These are phyloP conservation scores for Myrmophylax atrothorax DNA, from an alignment of 2,113 vertebrate genomes.

Conservation along the genomic window DNA sequence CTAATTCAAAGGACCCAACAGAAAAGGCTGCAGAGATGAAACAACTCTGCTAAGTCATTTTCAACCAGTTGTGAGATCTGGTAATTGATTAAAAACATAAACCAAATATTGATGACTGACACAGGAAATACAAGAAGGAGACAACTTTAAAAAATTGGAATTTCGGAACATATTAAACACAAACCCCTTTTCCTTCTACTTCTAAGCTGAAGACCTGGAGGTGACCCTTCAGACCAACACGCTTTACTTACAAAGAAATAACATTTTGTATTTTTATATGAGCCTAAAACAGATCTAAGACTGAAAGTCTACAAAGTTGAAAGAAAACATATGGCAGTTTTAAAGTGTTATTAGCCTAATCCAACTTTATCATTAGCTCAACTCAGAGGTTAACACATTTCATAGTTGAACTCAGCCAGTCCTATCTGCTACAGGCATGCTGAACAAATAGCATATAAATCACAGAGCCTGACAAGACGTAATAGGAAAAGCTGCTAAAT, in stretches of 20 bases:
- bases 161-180: not conserved
- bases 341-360: constrained; percentile 38
- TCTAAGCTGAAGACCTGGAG: not conserved
- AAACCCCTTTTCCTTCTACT: not conserved
- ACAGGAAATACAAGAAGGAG: not conserved
- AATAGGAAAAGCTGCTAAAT: constrained; percentile 54
- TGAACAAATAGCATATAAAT: constrained; percentile 55
- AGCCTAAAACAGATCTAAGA: not conserved
- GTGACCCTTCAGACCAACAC: not conserved
- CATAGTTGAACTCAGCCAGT: constrained; percentile 38
- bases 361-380: constrained; percentile 51
- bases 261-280: fast-evolving
- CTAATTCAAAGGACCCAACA: not conserved
- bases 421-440: constrained; percentile 14
- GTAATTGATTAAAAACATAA: not conserved
- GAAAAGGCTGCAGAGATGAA: not conserved
- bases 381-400: constrained; percentile 43
- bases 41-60: not conserved
- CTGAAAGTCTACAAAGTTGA: constrained; percentile 10
- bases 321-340: constrained; percentile 27
- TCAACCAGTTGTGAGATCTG: not conserved
- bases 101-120: not conserved
- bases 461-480: constrained; percentile 36
- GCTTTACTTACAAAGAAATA: not conserved
- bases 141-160: not conserved